Percentiles rank a stretch among this genome's conserved stretches.
Evolutionary conservation across 2,888 invertebrate species (phyloP).

Genomic region (Frankliniella intonsa): DNA sequence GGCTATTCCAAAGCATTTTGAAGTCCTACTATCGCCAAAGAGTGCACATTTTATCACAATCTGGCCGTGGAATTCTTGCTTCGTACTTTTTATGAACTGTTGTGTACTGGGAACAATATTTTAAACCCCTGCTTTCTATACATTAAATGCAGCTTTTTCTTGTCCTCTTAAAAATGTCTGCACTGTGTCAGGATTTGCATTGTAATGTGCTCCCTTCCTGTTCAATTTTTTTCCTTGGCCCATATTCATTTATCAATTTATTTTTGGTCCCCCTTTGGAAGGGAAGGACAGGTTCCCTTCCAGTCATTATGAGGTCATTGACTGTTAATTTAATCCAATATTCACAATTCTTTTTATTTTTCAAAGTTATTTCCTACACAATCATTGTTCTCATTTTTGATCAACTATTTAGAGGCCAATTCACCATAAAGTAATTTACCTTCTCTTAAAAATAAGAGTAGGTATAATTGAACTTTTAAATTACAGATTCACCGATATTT

Average conservation of each 20-base stretch:
- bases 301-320: background rate
- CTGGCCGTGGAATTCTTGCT: no score
- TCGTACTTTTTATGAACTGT: no score
- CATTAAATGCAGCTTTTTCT: no score
- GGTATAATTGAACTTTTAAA: conserved; percentile 32
- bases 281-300: background rate
- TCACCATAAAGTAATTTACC: background rate
- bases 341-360: no score
- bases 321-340: background rate
- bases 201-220: background rate
- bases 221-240: background rate
- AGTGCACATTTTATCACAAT: no score
- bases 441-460: background rate
- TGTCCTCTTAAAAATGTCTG: no score
- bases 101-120: no score
- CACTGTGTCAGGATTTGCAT: no score
- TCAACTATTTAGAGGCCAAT: background rate
- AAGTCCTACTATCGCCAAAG: no score
- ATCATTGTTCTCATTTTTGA: background rate
- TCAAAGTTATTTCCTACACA: no score
- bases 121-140: no score
- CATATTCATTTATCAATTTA: background rate
- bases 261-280: background rate
- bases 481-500: conserved; percentile 86
- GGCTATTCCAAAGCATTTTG: no score